These are phyloP conservation scores for Pollachius pollachius DNA, from an alignment of 2,113 vertebrate genomes.

Conservation along the genomic window DNA sequence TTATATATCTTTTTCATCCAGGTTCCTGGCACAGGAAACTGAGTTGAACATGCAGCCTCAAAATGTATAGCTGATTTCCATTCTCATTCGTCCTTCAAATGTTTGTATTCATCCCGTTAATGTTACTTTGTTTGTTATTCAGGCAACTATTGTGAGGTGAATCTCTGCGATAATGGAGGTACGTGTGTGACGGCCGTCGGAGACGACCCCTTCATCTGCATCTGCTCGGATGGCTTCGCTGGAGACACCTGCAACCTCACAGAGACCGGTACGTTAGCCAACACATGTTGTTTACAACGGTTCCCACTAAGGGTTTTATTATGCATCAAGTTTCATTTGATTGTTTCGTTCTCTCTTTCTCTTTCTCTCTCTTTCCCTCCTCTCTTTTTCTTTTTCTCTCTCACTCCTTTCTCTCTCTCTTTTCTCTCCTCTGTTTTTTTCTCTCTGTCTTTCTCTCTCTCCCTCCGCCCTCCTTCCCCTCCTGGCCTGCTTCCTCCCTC, in stretches of 20 bases:
- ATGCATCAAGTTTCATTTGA: background rate
- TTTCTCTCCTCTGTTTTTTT: background rate
- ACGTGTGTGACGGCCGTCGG: conserved; percentile 83
- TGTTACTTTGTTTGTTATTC: conserved; percentile 9
- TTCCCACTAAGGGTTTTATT: background rate
- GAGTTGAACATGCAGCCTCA: background rate
- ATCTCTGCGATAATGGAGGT: conserved; percentile 85
- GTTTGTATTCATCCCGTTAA: too few species aligned
- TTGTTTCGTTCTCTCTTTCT: background rate
- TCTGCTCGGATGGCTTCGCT: conserved; percentile 84
- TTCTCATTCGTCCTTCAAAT: too few species aligned
- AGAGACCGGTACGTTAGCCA: conserved; percentile 76
- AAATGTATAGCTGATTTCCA: too few species aligned
- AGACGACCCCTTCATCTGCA: conserved; percentile 81
- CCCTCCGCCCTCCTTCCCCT: too few species aligned
- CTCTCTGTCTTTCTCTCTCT: too few species aligned
- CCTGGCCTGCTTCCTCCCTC: too few species aligned
- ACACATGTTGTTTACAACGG: background rate
- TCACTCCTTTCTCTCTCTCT: too few species aligned
- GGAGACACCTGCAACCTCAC: conserved; percentile 87
- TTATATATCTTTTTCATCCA: background rate
- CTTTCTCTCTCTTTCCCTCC: background rate
- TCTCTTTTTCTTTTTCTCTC: too few species aligned
- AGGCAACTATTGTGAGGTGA: conserved; percentile 87
- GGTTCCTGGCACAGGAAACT: background rate